These are phyloP conservation scores for Matsumurasca onukii DNA, from an alignment of 1,140 invertebrate genomes.

Conservation along the genomic window DNA sequence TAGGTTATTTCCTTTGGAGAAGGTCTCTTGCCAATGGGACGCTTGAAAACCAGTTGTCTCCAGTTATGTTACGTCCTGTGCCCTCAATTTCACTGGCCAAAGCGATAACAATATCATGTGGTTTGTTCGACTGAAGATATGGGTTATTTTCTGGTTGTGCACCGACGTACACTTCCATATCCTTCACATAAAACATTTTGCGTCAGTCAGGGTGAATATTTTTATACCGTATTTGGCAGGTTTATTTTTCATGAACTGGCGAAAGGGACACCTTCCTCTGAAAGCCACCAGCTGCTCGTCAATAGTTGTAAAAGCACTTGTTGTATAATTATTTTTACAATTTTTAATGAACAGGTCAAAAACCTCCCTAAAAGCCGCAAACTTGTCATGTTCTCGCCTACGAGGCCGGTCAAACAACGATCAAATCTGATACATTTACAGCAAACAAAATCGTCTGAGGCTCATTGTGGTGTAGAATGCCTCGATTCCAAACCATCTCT, in stretches of 20 bases:
- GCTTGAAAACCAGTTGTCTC: neutral
- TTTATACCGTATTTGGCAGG: no score
- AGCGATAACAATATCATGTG: neutral
- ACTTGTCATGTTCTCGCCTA: no score
- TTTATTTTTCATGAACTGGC: no score
- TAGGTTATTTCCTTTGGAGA: neutral
- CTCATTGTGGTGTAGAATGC: conserved; percentile 4
- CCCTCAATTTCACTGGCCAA: neutral
- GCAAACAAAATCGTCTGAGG: neutral
- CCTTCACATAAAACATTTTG: neutral
- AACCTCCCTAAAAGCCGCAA: no score
- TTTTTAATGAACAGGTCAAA: no score
- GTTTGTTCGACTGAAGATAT: neutral
- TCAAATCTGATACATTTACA: conserved; percentile 9
- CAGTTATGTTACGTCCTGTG: neutral
- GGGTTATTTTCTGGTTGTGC: neutral
- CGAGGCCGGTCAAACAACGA: no score
- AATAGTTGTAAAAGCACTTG: no score
- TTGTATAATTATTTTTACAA: no score
- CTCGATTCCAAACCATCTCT: conserved; percentile 10
- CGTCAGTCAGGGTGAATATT: neutral
- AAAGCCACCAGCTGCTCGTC: no score
- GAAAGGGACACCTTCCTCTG: no score
- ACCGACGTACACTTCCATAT: conserved; percentile 2
- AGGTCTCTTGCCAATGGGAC: neutral